Evolutionary conservation across 1,140 invertebrate genomes (phyloP), one percentile per base, ranked within the genome.

Genomic region (Augochlora pura): DNA sequence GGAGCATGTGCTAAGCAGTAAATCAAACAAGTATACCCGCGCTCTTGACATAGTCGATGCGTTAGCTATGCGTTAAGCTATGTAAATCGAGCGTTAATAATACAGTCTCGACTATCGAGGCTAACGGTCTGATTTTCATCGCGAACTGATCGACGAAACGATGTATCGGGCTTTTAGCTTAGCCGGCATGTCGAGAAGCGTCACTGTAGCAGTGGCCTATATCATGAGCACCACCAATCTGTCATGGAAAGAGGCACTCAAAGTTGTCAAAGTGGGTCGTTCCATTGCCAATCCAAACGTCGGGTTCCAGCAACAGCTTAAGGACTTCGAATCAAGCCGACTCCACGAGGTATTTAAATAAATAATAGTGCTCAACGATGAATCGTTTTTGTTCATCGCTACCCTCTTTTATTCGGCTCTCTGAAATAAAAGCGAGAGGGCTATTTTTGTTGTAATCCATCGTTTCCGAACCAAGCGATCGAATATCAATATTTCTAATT

Each of bases 101-200:
- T 57, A 57, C 6, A n/a, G 6, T 4, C 16, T 62, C 23, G 52
- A 39, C 14, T 16, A 49, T 8, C n/a, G 46, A 32, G 32, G 8
- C 62, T 25, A 46, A 76, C 49, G 10, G 59, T 46, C 8, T 57
- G 18, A 74, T 54, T 57, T 25, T 12, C 27, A 63, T 71, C 10
- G 18, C 14, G 42, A 46, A 46, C 32, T 4, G 6, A 18, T 69
- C 12, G 49, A 72, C 52, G 23, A 4, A 72, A 77, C n/a, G 65
- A 73, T 32, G 32, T 46, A 63, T 49, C 16, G 42, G 60, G 63
- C 18, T 83, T 85, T 32, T 90, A 98, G 98, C 93, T 93, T 99
- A 89, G 98, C 98, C 2, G 98, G 98, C 23, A 98, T 99, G 95
- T 99, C 98, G 0, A 95, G 98, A 25, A 99, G 98, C 90, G 98